Evolutionary conservation across 2,797 vertebrate species (phyloP), one percentile per base, ranked within the genome.

Genomic region (Dermochelys coriacea): DNA sequence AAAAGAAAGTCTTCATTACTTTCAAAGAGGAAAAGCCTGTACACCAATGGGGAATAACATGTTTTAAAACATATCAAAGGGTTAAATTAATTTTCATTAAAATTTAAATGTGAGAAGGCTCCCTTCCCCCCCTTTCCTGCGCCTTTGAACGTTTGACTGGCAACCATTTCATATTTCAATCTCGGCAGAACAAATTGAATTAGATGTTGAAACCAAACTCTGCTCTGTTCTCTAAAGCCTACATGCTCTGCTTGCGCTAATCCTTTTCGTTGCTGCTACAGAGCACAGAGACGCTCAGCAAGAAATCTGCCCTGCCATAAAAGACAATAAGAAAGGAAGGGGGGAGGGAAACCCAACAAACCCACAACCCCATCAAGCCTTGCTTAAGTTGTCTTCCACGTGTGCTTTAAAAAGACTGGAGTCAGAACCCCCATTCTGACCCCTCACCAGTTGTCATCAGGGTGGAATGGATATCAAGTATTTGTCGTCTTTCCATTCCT

Each of bases 161-260:
- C 98, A 98, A 98, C 98, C 97, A 98, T 98, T 98, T 98, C 98
- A 97, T 98, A 98, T 98, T 98, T 98, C 98, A 98, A 98, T 98
- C 98, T 98, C 97, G 45, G 98, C 98, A 98, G 98, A 98, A 98
- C 98, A 98, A 98, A 98, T 98, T 98, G 98, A 98, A 98, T 98
- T 98, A 98, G 98, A 97, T 98, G 98, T 98, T 97, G 98, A 98
- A 97, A 97, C 97, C 96, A 94, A 97, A 97, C 98, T 97, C 94
- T 85, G 96, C 97, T 98, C 97, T 97, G 97, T 97, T 97, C 96
- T 97, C 98, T 96, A 97, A 97, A 97, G 98, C 98, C 98, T 96
- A 98, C 96, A 93, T 89, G 97, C 97, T 93, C 93, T 61, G 97
- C 97, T 96, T 90, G 94, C 84, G 45, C 96, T 98, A 98, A 98